These are phyloP conservation scores for Osmerus mordax DNA, from an alignment of 2,113 vertebrate genomes.

Conservation along the genomic window DNA sequence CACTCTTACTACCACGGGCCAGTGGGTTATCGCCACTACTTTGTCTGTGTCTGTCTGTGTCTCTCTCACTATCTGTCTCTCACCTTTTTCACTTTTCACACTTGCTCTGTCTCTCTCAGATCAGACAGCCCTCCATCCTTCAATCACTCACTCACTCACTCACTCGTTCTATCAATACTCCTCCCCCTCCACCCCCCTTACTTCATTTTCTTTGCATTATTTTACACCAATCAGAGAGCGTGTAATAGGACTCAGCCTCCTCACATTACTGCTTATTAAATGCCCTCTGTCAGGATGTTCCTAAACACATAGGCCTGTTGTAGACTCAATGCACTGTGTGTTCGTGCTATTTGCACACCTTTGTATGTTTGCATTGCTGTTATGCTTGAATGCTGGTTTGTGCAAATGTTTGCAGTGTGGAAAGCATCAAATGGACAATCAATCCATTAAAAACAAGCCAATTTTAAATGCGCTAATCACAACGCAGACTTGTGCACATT, in stretches of 20 bases:
- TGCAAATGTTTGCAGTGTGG: too few relatives aligned
- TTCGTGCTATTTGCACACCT: not conserved
- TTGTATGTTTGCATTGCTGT: too few relatives aligned
- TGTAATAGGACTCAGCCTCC: not conserved
- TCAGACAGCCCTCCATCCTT: not conserved
- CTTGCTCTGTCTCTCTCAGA: not conserved
- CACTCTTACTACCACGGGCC: too few relatives aligned
- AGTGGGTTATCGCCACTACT: not conserved
- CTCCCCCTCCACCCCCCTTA: not conserved
- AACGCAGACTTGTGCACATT: too few relatives aligned
- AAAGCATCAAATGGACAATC: too few relatives aligned
- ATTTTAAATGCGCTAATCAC: too few relatives aligned
- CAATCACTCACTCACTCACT: not conserved
- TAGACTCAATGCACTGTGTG: not conserved
- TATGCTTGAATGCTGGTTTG: too few relatives aligned
- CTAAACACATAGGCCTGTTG: not conserved
- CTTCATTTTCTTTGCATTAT: not conserved
- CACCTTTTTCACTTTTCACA: not conserved
- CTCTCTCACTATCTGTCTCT: not conserved
- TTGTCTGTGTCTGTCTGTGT: not conserved
- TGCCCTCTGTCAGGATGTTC: not conserved
- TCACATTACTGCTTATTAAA: not conserved
- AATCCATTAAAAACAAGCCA: too few relatives aligned
- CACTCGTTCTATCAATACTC: not conserved
- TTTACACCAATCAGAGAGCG: not conserved